Conservation (phyloP, 2,888 invertebrate genomes). For the Andrena marginata region DNA sequence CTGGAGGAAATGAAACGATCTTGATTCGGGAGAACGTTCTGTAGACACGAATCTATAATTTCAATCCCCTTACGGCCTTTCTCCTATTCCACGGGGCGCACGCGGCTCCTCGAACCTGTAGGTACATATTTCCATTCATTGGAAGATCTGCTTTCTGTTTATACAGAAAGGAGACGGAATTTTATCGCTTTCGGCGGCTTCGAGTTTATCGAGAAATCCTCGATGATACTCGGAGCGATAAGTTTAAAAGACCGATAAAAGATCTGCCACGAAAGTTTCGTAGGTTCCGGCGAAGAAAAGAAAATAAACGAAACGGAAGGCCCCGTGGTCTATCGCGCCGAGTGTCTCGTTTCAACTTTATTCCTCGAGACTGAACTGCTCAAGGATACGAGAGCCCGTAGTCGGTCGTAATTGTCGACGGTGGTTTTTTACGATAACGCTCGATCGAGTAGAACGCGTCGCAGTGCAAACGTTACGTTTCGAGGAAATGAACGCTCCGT, state of each 20-base stretch:
- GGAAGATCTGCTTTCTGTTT: neutral
- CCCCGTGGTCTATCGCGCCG: no score
- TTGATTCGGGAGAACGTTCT: slow-evolving; percentile 1
- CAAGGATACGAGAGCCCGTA: no score
- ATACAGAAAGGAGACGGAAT: neutral
- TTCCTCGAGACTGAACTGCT: no score
- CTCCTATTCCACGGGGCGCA: neutral
- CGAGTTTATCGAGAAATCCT: neutral
- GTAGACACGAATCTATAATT: neutral
- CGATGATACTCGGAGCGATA: neutral
- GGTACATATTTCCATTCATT: neutral
- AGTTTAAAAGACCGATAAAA: neutral
- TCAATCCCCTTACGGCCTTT: neutral
- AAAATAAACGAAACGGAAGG: no score
- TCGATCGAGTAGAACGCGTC: no score
- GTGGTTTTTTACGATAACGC: no score
- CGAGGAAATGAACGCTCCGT: neutral
- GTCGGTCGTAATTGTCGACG: no score
- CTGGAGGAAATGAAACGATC: slow-evolving; percentile 41
- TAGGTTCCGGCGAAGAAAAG: no score
- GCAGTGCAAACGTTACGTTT: slow-evolving; percentile 5
- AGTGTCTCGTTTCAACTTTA: no score
- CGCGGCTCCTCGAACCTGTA: neutral
- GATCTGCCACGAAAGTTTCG: no score
- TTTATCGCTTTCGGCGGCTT: neutral